Conservation (phyloP, 2,113 vertebrate species). For the Formicarius rufipectus region DNA sequence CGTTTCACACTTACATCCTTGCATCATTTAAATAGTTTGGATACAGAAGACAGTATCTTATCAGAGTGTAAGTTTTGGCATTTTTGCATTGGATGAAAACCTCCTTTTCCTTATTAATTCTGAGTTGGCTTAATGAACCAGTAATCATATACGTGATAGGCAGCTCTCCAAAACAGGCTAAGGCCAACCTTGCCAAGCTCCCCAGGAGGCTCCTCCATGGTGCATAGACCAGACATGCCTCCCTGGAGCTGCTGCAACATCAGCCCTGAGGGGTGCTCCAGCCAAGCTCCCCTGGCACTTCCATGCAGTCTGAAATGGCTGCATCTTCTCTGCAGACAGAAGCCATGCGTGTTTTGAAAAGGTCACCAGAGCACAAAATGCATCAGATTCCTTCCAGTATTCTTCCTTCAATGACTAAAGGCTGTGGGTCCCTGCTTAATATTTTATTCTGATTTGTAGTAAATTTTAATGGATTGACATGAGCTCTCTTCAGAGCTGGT, state of each 20-base stretch:
- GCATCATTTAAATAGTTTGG: not conserved
- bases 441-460: not conserved
- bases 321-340: not conserved
- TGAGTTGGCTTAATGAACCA: not conserved
- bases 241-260: not conserved
- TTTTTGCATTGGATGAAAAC: not conserved
- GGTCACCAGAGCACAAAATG: not conserved
- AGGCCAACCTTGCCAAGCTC: not conserved
- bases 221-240: not conserved
- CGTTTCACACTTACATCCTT: not conserved
- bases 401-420: not conserved
- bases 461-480: not conserved
- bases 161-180: not conserved
- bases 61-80: not conserved
- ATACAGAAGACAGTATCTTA: not conserved
- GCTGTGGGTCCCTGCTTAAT: not conserved
- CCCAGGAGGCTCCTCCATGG: accelerated
- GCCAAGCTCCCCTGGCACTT: not conserved
- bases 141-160: not conserved
- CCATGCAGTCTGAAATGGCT: not conserved
- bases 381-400: not conserved
- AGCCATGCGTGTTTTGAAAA: not conserved
- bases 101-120: not conserved
- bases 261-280: not conserved
- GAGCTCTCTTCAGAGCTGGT: not conserved